phyloP scores from a whole-genome alignment of 2,113 vertebrate genomes.

The Tauraco erythrolophus region DNA sequence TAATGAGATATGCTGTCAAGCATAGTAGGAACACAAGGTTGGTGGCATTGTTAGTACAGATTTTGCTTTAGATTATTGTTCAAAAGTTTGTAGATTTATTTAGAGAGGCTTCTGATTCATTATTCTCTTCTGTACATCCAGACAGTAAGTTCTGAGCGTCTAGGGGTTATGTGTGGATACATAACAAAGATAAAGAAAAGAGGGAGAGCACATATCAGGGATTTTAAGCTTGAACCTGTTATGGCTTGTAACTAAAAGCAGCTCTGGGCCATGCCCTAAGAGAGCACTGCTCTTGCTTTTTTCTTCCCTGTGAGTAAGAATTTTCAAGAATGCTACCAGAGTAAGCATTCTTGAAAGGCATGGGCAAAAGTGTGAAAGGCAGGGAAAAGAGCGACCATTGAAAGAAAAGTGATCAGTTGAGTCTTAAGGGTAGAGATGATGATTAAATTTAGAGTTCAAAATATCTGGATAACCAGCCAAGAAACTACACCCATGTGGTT shows the following conservation, averaged over 20 bases:
- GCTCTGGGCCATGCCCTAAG: background rate
- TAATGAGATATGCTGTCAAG: background rate
- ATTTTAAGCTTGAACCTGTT: background rate
- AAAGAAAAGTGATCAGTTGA: background rate
- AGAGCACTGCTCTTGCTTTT: background rate
- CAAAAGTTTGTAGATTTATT: background rate
- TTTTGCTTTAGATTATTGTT: background rate
- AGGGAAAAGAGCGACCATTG: accelerated
- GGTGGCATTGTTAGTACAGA: background rate
- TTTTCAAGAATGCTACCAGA: no score
- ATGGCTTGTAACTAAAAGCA: background rate
- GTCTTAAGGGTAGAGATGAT: background rate
- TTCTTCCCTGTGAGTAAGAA: background rate
- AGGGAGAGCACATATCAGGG: accelerated
- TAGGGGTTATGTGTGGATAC: background rate
- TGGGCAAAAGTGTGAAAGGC: background rate
- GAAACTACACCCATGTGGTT: background rate
- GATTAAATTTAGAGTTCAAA: background rate
- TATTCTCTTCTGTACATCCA: background rate
- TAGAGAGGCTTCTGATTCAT: background rate
- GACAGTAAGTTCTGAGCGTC: background rate
- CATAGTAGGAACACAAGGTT: background rate
- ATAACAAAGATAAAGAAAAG: background rate
- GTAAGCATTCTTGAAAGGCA: background rate
- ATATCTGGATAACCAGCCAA: background rate